Percentiles rank a stretch among this genome's conserved stretches.
phyloP scores from a whole-genome alignment of 2,888 invertebrate species.

The Loripinus fragilis region DNA sequence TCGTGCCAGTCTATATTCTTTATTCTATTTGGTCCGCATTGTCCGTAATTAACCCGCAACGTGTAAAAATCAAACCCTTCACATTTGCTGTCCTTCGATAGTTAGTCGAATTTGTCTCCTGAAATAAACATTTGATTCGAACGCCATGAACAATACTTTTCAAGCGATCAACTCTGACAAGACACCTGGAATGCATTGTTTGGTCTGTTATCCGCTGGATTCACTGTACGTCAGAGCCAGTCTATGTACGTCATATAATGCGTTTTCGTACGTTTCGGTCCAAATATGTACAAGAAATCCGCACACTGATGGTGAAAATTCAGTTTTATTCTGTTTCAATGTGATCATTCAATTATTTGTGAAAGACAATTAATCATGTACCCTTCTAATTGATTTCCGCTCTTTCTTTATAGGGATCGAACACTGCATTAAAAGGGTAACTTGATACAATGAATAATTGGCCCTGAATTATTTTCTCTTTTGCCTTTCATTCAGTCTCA shows the following conservation, averaged over 20 bases:
- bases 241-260: no score
- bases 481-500: no score
- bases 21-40: conserved; percentile 5
- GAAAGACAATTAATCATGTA: conserved; percentile 11
- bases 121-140: no score
- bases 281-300: conserved; percentile 14
- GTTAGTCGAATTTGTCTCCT: no score
- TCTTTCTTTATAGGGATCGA: conserved; percentile 57
- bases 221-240: no score
- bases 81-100: no score
- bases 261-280: no score
- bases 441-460: conserved; percentile 57
- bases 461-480: background rate
- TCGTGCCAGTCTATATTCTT: conserved; percentile 6
- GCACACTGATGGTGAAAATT: conserved; percentile 2
- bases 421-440: conserved; percentile 58
- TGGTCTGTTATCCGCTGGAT: no score
- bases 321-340: conserved; percentile 13
- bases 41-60: conserved; percentile 13
- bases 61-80: no score
- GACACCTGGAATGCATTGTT: no score
- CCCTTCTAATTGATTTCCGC: conserved; percentile 64
- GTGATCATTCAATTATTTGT: conserved; percentile 11
- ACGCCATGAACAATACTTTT: no score
- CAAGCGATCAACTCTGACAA: no score